Conservation (phyloP, 2,113 vertebrate species). For the Alligator sinensis region DNA sequence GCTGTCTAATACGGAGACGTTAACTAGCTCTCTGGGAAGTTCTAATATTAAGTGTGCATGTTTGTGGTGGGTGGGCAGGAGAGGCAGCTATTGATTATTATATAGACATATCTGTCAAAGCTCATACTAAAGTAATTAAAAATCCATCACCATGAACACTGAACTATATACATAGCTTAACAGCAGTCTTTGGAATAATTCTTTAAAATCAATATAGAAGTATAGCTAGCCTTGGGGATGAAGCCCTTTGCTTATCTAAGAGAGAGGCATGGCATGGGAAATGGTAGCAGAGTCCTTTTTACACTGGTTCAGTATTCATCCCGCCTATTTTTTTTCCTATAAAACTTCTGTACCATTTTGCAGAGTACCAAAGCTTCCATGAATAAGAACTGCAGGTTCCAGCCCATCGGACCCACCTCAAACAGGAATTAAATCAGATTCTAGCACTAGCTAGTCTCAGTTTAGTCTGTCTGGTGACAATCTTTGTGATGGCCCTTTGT, state of each 20-base stretch:
- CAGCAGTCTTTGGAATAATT: neutral
- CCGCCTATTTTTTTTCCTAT: neutral
- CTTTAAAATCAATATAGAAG: neutral
- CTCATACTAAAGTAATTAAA: conserved; percentile 41
- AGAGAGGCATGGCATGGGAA: neutral
- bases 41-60: conserved; percentile 62
- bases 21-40: conserved; percentile 26
- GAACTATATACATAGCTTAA: conserved; percentile 4
- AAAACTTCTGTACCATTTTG: neutral
- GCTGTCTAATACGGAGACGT: conserved; percentile 25
- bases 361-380: neutral
- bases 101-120: conserved; percentile 52
- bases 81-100: conserved; percentile 59
- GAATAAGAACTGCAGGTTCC: neutral
- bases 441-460: neutral
- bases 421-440: neutral
- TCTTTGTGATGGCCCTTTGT: neutral
- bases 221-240: neutral
- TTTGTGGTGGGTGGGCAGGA: conserved; percentile 65
- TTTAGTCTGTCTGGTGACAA: neutral
- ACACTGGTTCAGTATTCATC: neutral
- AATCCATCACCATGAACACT: conserved; percentile 27
- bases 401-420: no score
- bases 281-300: neutral
- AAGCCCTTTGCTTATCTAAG: neutral